Conservation (phyloP, 2,888 invertebrate species). For the Tubiluchus corallicola region DNA sequence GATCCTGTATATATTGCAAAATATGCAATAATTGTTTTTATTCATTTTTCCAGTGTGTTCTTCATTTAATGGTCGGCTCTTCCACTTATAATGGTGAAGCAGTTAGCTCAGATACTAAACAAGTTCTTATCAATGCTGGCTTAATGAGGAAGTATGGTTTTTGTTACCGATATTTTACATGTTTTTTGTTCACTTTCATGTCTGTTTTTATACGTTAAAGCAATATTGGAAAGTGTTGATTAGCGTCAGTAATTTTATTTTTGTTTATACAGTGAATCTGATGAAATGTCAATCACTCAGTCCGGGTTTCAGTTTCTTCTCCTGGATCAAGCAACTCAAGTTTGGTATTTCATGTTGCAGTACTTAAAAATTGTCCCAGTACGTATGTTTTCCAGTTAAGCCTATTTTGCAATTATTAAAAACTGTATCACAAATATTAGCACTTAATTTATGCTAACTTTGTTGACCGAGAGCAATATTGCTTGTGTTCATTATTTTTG, state of each 20-base stretch:
- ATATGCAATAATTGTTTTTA: too few relatives aligned
- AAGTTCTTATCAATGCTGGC: conserved; percentile 75
- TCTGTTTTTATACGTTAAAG: background rate
- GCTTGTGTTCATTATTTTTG: too few relatives aligned
- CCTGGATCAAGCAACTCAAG: conserved; percentile 73
- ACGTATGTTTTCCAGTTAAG: conserved; percentile 10
- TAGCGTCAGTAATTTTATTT: background rate
- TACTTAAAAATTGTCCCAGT: conserved; percentile 78
- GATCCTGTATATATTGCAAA: too few relatives aligned
- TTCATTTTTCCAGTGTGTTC: conserved; percentile 43
- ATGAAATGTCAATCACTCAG: conserved; percentile 52
- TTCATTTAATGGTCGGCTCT: conserved; percentile 88
- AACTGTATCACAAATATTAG: too few relatives aligned
- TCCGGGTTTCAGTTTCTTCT: conserved; percentile 93
- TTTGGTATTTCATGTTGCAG: conserved; percentile 93
- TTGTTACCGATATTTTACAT: background rate
- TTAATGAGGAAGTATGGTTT: conserved; percentile 59
- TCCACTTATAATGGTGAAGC: conserved; percentile 17
- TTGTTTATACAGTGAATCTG: conserved; percentile 29
- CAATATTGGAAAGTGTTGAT: background rate
- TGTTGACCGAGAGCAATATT: too few relatives aligned
- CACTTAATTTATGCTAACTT: too few relatives aligned
- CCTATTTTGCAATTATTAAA: too few relatives aligned
- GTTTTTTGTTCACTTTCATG: background rate
- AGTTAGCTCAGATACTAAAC: conserved; percentile 53